phyloP scores from a whole-genome alignment of 2,888 invertebrate species.

The Apantesis nais region DNA sequence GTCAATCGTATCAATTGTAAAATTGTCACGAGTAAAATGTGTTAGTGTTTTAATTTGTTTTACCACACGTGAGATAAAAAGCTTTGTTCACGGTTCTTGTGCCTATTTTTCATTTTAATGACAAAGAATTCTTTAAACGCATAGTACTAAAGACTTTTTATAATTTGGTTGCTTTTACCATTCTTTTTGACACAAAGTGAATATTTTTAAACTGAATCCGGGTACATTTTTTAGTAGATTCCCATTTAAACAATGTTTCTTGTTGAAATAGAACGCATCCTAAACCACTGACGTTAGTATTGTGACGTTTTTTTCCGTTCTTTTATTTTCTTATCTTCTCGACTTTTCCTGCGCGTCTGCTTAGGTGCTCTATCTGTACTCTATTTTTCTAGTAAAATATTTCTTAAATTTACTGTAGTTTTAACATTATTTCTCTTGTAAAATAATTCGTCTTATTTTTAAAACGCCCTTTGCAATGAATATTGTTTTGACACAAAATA shows the following conservation, averaged over 20 bases:
- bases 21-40: not conserved
- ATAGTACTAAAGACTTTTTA: not conserved
- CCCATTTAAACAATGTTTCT: not conserved
- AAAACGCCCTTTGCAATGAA: no score
- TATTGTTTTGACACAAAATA: no score
- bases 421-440: no score
- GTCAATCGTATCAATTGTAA: no score
- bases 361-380: no score
- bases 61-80: not conserved
- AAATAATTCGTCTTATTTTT: not conserved
- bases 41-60: not conserved
- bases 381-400: no score
- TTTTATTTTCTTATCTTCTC: no score
- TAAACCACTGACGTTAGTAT: no score
- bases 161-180: not conserved
- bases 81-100: not conserved
- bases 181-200: not conserved
- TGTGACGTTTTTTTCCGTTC: no score
- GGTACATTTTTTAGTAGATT: not conserved
- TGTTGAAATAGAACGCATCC: no score
- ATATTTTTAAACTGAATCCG: not conserved
- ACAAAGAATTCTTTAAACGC: not conserved
- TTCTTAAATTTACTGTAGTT: no score
- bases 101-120: not conserved
- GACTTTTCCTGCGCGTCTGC: no score